phyloP scores from a whole-genome alignment of 2,888 invertebrate genomes.

The Drosophila bunnanda region DNA sequence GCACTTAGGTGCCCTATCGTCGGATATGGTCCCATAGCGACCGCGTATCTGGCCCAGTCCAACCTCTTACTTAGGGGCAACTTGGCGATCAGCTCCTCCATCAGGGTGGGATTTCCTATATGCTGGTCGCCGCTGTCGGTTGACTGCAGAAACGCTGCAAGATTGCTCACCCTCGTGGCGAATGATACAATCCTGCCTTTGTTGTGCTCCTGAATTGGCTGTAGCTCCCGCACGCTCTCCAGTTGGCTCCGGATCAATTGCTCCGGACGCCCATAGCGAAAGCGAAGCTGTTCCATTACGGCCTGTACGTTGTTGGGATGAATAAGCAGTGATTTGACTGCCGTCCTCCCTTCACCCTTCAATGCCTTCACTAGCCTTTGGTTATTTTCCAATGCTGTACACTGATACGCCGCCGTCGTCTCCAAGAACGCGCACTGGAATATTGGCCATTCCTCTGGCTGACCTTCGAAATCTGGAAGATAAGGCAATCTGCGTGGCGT shows the following conservation, averaged over 20 bases:
- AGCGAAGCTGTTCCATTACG: conserved; percentile 28
- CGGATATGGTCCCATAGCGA: neutral
- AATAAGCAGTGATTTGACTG: neutral
- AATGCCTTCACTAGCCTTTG: neutral
- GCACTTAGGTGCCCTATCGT: neutral
- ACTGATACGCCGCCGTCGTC: neutral
- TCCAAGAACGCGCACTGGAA: conserved; percentile 1
- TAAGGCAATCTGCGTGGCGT: neutral
- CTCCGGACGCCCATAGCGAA: neutral
- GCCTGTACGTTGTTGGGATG: neutral
- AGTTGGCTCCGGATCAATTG: neutral
- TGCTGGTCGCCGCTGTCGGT: neutral
- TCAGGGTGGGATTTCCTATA: neutral
- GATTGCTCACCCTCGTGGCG: neutral
- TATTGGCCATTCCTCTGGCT: conserved; percentile 8
- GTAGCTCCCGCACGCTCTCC: conserved; percentile 1
- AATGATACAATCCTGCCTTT: neutral
- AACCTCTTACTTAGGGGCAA: neutral
- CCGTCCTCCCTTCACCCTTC: neutral
- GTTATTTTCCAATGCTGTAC: neutral
- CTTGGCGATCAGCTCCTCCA: neutral
- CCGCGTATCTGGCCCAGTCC: neutral
- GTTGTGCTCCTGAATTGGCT: neutral
- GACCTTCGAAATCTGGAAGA: conserved; percentile 3
- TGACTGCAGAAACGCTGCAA: too few relatives aligned